Evolutionary conservation across 2,888 invertebrate genomes (phyloP).

Genomic region (Yponomeuta sedellus): DNA sequence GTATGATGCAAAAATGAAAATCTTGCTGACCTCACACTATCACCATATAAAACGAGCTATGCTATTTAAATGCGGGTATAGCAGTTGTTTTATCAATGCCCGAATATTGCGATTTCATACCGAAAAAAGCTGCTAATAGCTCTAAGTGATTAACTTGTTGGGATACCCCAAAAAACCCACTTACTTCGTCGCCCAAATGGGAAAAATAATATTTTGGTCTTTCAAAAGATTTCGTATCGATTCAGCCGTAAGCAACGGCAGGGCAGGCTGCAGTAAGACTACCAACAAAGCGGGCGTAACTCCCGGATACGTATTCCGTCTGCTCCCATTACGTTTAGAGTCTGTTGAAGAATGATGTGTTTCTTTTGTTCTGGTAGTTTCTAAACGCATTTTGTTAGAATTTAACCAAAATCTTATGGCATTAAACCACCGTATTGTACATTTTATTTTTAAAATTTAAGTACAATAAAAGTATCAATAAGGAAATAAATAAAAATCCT

Average conservation of each 20-base stretch:
- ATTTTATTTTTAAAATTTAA: no score
- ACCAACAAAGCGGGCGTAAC: constrained; percentile 21
- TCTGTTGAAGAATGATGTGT: neutral
- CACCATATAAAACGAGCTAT: constrained; percentile 12
- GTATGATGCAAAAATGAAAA: constrained; percentile 14
- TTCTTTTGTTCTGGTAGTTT: constrained; percentile 6
- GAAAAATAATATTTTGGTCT: constrained; percentile 16
- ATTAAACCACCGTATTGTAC: no score
- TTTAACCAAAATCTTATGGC: no score
- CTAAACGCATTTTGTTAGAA: no score
- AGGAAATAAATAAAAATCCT: constrained; percentile 10
- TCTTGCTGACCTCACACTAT: constrained; percentile 13
- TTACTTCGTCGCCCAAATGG: no score
- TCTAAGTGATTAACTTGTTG: no score
- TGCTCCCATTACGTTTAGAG: no score
- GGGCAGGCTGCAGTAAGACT: constrained; percentile 20
- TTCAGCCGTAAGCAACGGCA: constrained; percentile 18
- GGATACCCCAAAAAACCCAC: no score
- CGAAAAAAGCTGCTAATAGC: no score
- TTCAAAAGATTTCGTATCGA: constrained; percentile 19
- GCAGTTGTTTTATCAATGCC: constrained; percentile 15
- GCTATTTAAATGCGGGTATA: constrained; percentile 12
- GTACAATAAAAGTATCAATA: no score
- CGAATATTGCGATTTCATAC: constrained; percentile 11
- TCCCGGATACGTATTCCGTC: constrained; percentile 6